A percentile compares a stretch with the other conserved stretches of the same genome.
phyloP scores from a whole-genome alignment of 1,140 invertebrate species.

The Lepeophtheirus salmonis region DNA sequence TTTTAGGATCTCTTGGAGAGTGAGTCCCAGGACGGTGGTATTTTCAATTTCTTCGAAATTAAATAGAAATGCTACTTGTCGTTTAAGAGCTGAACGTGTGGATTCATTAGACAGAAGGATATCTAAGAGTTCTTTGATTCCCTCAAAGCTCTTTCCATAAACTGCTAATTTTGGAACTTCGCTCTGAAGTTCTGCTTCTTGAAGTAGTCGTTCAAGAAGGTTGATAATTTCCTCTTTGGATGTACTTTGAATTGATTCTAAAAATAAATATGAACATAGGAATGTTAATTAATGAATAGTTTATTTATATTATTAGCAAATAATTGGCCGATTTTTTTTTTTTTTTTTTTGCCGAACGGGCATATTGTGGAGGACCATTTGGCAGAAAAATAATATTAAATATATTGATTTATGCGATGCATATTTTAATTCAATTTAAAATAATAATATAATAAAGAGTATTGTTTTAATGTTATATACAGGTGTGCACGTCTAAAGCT shows the following conservation, averaged over 20 bases:
- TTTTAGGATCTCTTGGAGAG: slow-evolving; percentile 15
- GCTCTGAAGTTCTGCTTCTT: slow-evolving; percentile 6
- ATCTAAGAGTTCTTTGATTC: slow-evolving; percentile 9
- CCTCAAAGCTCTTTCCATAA: slow-evolving; percentile 6
- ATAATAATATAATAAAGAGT: too few species aligned
- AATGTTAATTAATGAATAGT: background rate
- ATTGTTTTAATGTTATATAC: too few species aligned
- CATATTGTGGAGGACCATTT: too few species aligned
- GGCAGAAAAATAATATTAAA: too few species aligned
- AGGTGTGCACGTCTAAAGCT: too few species aligned
- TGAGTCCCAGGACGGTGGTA: slow-evolving; percentile 11
- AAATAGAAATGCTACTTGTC: slow-evolving; percentile 15
- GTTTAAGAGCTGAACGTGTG: background rate
- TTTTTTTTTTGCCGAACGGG: too few species aligned
- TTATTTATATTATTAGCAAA: too few species aligned
- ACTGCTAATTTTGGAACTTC: slow-evolving; percentile 11
- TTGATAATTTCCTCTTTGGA: slow-evolving; percentile 4
- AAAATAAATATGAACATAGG: background rate
- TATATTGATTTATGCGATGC: too few species aligned
- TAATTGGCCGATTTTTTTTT: too few species aligned
- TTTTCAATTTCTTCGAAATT: slow-evolving; percentile 16
- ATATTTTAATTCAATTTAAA: too few species aligned
- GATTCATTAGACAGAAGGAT: background rate
- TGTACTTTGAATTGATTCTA: background rate
- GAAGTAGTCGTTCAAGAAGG: slow-evolving; percentile 5